Evolutionary conservation across 2,888 invertebrate species (phyloP).

Genomic region (Drosophila demipolita): DNA sequence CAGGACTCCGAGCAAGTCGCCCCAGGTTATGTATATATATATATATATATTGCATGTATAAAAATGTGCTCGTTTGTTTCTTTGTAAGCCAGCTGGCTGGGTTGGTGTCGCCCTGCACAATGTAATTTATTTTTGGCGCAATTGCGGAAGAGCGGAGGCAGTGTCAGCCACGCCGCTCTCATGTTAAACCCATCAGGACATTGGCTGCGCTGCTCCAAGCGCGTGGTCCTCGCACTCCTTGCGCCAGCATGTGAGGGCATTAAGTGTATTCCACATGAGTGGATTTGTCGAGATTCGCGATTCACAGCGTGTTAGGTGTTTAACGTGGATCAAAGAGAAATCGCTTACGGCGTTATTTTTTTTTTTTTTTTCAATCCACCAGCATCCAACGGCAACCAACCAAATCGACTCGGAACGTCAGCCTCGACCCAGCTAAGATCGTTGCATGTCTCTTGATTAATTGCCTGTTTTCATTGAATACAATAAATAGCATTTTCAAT

Average conservation of each 20-base stretch:
- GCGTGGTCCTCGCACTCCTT: slow-evolving; percentile 4
- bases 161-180: slow-evolving; percentile 42
- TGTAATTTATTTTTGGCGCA: slow-evolving; percentile 72
- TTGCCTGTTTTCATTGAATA: slow-evolving; percentile 3
- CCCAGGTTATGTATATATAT: slow-evolving; percentile 11
- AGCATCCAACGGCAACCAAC: slow-evolving; percentile 1
- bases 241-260: slow-evolving; percentile 56
- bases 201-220: slow-evolving; percentile 24
- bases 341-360: slow-evolving; percentile 48
- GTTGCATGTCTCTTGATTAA: slow-evolving; percentile 19
- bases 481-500: background rate
- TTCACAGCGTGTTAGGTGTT: slow-evolving; percentile 73
- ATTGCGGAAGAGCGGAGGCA: slow-evolving; percentile 45
- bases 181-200: slow-evolving; percentile 48
- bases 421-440: slow-evolving; percentile 37
- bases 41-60: background rate
- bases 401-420: slow-evolving; percentile 32
- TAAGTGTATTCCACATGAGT: slow-evolving; percentile 72
- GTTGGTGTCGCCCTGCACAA: slow-evolving; percentile 54
- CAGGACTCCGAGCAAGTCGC: slow-evolving; percentile 46
- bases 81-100: slow-evolving; percentile 33
- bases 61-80: slow-evolving; percentile 48
- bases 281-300: slow-evolving; percentile 70
- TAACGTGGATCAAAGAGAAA: slow-evolving; percentile 72
- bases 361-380: background rate